phyloP scores from a whole-genome alignment of 2,797 vertebrate genomes.

The Labroides dimidiatus region DNA sequence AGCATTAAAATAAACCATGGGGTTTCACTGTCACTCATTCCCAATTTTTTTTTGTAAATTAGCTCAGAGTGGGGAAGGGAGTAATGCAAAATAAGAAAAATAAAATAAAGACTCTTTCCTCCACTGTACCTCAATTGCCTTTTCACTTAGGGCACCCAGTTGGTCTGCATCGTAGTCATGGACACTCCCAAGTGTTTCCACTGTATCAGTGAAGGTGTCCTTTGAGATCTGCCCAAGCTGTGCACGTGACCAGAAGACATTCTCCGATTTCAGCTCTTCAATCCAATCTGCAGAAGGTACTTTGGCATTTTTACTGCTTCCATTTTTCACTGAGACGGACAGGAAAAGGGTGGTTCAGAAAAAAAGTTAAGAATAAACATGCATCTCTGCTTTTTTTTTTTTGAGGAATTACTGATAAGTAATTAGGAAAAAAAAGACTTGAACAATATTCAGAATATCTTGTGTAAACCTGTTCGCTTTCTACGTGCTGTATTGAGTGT shows the following conservation, averaged over 20 bases:
- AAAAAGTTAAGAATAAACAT: not conserved
- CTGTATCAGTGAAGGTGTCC: conserved; percentile 51
- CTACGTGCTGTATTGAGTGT: conserved; percentile 2
- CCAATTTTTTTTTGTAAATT: no score
- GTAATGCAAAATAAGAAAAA: not conserved
- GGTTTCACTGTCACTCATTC: no score
- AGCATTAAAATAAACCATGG: not conserved
- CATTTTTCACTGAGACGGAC: conserved; percentile 22
- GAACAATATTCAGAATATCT: not conserved
- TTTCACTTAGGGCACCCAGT: conserved; percentile 61
- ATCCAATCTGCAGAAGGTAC: conserved; percentile 56
- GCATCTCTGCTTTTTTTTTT: not conserved
- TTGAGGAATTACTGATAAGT: not conserved
- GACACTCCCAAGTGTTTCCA: conserved; percentile 67
- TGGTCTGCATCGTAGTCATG: conserved; percentile 64
- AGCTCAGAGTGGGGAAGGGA: no score
- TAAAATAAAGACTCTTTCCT: not conserved
- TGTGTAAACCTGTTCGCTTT: conserved; percentile 50
- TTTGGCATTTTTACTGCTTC: not conserved
- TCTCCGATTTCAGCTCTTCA: conserved; percentile 55
- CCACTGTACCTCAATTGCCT: conserved; percentile 68
- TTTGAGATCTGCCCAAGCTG: conserved; percentile 63
- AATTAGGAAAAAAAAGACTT: not conserved
- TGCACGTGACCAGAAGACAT: conserved; percentile 65
- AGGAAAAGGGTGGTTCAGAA: not conserved